Evolutionary conservation across 2,888 invertebrate genomes (phyloP), one percentile per base, ranked within the genome.

Genomic region (Eupithecia abbreviata): DNA sequence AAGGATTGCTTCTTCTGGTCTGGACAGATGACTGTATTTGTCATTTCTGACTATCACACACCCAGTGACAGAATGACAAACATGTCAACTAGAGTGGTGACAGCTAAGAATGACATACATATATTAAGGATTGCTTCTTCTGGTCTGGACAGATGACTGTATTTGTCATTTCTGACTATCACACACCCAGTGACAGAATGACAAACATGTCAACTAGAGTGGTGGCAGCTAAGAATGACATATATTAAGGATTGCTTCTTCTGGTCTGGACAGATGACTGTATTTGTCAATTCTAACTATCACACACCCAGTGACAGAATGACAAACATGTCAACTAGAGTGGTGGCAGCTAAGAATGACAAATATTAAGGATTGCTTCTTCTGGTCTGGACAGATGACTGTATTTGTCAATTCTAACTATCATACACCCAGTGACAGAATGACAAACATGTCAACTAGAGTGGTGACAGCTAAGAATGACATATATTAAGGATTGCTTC

Each of bases 291-390:
- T 71, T 43, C 41, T 66, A 66, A 7, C 71, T 58, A 58, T 58
- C 68, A 72, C 41, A 74, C 49, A 77, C 80, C 79, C 80, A 83
- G 83, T 84, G 84, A 84, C 81, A 82, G 79, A 71, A 49, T 72
- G 51, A 18, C 5, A 76, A 62, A 79, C 81, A 79, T 84, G 82
- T 82, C 82, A 73, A 79, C 82, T 83, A 78, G 75, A 77, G 18
- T n/a, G 18, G 74, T 72, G 62, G 45, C 30, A 65, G 72, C 65
- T 72, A 65, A 47, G 18, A 45, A 13, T 65, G 65, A 47, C 72
- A 72, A 41, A 65, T 12, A 13, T 7, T 30, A 10, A 6, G 41
- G 10, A 62, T 58, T 55, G 9, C 12, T 55, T 12, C 4, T 47
- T 65, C 18, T 18, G 1, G 7, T 73, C 58, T 58, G 68, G 55